Conservation (phyloP, 2,113 vertebrate genomes). For the Gadus chalcogrammus region DNA sequence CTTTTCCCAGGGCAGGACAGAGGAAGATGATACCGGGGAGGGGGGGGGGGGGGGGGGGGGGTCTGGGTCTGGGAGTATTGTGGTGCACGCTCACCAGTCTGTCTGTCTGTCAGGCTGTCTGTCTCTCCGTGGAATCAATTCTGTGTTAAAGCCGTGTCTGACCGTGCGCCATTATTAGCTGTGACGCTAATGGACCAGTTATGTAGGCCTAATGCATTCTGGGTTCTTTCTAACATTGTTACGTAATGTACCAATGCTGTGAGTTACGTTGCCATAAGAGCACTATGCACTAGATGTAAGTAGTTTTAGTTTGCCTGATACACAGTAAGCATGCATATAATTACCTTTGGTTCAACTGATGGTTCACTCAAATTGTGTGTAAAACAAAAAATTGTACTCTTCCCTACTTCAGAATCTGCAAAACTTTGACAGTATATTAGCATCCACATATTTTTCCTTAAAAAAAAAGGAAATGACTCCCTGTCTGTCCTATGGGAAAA, state of each 20-base stretch:
- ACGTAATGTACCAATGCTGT: neutral
- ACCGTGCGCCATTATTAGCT: neutral
- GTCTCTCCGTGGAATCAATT: neutral
- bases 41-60: neutral
- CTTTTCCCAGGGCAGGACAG: constrained; percentile 4
- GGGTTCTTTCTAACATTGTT: constrained; percentile 15
- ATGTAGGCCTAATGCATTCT: constrained; percentile 6
- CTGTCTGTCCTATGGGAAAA: no score
- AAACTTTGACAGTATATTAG: no score
- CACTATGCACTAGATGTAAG: no score
- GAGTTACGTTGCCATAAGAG: no score
- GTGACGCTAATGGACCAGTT: constrained; percentile 8
- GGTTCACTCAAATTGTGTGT: no score
- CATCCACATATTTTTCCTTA: no score
- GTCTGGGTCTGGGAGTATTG: constrained; percentile 3
- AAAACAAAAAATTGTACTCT: no score
- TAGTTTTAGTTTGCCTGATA: no score
- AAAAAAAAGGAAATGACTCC: no score
- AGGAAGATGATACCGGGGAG: neutral
- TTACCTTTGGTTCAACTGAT: no score
- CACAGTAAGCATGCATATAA: no score
- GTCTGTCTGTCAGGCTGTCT: neutral
- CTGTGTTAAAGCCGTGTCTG: neutral
- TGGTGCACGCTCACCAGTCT: neutral
- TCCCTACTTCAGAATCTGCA: no score